A percentile compares a stretch with the other conserved stretches of the same genome.
Evolutionary conservation across 64 coral and sea anemone genomes (phyloP).

Genomic region (Orbicella faveolata): DNA sequence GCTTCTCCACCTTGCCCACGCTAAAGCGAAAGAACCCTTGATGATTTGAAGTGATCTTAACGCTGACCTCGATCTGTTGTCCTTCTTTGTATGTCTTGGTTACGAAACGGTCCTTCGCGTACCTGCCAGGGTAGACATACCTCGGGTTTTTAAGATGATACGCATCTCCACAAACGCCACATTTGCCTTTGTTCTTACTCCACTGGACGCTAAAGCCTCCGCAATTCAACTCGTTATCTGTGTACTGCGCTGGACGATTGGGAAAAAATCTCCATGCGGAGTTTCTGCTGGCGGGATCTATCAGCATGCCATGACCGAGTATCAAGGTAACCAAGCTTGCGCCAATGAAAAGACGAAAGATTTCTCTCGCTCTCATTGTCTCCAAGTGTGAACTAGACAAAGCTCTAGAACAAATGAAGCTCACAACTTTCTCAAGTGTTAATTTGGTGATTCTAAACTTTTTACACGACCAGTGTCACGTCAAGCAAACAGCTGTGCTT

Average conservation of each 20-base stretch:
- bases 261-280: conserved; percentile 58
- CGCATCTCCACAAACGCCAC: conserved; percentile 76
- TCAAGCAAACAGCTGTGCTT: too few relatives aligned
- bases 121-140: conserved; percentile 39
- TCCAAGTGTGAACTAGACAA: too few relatives aligned
- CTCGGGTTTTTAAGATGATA: conserved; percentile 20
- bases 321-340: conserved; percentile 12
- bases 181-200: conserved; percentile 50
- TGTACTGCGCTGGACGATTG: conserved; percentile 35
- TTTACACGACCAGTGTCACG: too few relatives aligned
- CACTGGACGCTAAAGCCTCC: conserved; percentile 61
- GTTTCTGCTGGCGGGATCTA: conserved; percentile 70
- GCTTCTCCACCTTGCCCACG: conserved; percentile 33
- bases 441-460: too few relatives aligned
- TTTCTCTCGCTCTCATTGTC: background rate
- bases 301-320: conserved; percentile 65
- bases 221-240: conserved; percentile 69
- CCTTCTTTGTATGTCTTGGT: conserved; percentile 52
- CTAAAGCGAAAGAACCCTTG: conserved; percentile 61
- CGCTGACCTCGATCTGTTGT: conserved; percentile 41
- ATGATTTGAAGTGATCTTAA: conserved; percentile 61
- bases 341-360: background rate
- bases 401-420: too few relatives aligned
- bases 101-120: conserved; percentile 48
- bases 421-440: too few relatives aligned